phyloP scores from a whole-genome alignment of 2,797 vertebrate species.

The Sebastes iracundus region DNA sequence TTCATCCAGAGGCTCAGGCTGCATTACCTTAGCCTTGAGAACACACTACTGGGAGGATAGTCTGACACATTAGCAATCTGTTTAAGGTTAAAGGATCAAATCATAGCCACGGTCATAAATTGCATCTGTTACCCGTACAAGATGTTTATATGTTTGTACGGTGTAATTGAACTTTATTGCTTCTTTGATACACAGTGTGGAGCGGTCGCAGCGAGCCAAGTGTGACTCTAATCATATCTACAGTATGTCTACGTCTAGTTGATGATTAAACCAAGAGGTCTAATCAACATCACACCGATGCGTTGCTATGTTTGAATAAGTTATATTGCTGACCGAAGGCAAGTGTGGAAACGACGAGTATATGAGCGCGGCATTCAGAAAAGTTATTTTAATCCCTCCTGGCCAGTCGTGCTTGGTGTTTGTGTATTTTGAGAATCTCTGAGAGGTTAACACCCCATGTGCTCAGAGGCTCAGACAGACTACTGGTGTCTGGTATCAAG shows the following conservation, averaged over 20 bases:
- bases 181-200: constrained; percentile 28
- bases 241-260: constrained; percentile 28
- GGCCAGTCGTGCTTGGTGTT: constrained; percentile 74
- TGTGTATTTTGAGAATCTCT: constrained; percentile 85
- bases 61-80: constrained; percentile 80
- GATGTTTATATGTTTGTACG: constrained; percentile 69
- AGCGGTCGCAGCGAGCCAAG: background rate
- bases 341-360: constrained; percentile 64
- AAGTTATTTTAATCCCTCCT: constrained; percentile 81
- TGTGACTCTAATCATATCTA: constrained; percentile 35
- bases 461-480: constrained; percentile 78
- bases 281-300: constrained; percentile 41
- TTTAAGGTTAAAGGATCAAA: constrained; percentile 80
- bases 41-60: constrained; percentile 69
- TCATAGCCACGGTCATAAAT: constrained; percentile 69
- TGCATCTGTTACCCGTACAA: constrained; percentile 67
- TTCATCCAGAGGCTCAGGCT: constrained; percentile 70
- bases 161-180: constrained; percentile 66
- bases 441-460: constrained; percentile 83
- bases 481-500: constrained; percentile 84
- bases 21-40: constrained; percentile 68
- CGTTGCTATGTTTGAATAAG: constrained; percentile 57
- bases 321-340: constrained; percentile 62
- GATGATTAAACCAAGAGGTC: constrained; percentile 53
- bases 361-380: constrained; percentile 72